Base-by-base conservation (phyloP, 2,113 vertebrate genomes). In the Scatophagus argus region DNA sequence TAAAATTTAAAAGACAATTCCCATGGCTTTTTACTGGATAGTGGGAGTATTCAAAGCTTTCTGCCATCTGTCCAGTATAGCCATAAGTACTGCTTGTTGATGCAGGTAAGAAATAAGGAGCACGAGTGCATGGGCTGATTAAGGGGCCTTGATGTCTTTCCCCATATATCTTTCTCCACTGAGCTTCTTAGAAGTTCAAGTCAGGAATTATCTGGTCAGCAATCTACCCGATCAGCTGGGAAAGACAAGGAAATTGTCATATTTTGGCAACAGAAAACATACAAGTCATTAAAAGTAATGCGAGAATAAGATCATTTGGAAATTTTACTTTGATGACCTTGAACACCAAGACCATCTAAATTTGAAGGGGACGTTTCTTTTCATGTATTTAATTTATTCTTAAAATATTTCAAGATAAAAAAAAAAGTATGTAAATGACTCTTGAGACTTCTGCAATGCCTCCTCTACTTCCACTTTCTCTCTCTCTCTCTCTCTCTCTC, bases 391-490 rank as follows among this genome's bases (percentile, higher is more conserved):
- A 89, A 92, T 94, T 94, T 93, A 94, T 95, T 94, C 91, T 93
- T 94, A 94, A 94, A 95, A 95, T 94, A 93, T 90, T 91, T 89
- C 87, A 94, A 92, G 89, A 92, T 94, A 94, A 92, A 94, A 94
- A 94, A 94, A 93, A 94, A 88, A 88, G 89, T 73, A 94, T 93
- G 90, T 89, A 92, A 94, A 93, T 92, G 86, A 90, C 88, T 92
- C 82, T 91, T n/a, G 85, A 89, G 73, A 92, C 82, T 84, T 87
- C 77, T 87, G 83, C 88, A 79, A 83, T 56, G 83, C 75, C 83
- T 78, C 83, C 82, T 86, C 85, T n/a, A 73, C 64, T 65, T 73
- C 38, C 75, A 55, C 39, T 54, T 17, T 79, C 47, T 34, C 68
- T 62, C 73, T 68, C 14, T 60, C 67, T 62, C 72, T 60, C 52